Conservation (phyloP, 1,140 invertebrate genomes). For the Ceratina japonica region DNA sequence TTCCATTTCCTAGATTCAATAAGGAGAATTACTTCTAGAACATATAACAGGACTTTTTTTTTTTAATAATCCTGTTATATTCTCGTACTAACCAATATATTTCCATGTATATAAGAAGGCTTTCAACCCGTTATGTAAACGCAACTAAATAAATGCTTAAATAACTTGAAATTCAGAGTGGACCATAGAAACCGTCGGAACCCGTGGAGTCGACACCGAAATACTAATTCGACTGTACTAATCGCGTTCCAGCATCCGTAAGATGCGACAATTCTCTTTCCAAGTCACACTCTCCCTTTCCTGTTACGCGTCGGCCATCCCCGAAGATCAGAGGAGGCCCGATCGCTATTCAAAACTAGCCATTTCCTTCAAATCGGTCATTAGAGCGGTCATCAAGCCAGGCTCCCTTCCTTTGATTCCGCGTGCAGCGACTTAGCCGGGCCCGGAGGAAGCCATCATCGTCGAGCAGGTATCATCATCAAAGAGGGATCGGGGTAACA, state of each 20-base stretch:
- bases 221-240: neutral
- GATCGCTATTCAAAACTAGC: constrained; percentile 3
- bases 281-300: constrained; percentile 1
- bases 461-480: constrained; percentile 4
- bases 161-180: neutral
- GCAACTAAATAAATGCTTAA: no score
- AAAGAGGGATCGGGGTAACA: neutral
- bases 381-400: neutral
- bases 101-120: no score
- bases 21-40: no score
- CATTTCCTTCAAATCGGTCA: constrained; percentile 8
- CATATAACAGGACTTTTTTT: no score
- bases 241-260: neutral
- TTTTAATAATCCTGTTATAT: no score
- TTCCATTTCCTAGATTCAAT: no score
- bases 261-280: neutral
- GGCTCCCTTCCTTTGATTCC: neutral
- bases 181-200: neutral
- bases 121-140: no score
- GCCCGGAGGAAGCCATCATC: constrained; percentile 7
- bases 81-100: no score
- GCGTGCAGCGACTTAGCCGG: no score
- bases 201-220: neutral
- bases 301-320: constrained; percentile 13
- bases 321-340: neutral